Conservation (phyloP, 2,797 vertebrate genomes). For the Petrocephalus sullivani region DNA sequence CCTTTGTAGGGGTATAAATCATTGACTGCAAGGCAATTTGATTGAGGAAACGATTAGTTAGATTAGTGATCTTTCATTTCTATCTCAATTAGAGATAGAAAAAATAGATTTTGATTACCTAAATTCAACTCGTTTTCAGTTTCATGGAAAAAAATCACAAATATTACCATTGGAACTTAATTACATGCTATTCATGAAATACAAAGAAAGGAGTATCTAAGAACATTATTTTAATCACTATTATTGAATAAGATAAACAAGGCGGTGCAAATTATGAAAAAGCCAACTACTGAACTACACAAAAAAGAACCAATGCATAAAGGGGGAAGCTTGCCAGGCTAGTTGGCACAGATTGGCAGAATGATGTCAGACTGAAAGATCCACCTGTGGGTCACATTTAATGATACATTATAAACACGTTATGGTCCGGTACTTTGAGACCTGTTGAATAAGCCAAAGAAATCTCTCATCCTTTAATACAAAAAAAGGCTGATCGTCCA, state of each 20-base stretch:
- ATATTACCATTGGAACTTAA: background rate
- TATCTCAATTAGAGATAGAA: background rate
- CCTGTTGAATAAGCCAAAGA: background rate
- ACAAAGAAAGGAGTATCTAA: background rate
- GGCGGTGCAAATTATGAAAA: background rate
- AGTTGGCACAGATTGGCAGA: no score
- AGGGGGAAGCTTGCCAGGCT: no score
- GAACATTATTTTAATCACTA: background rate
- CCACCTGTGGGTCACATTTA: no score
- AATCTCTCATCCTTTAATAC: background rate
- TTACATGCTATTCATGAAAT: background rate
- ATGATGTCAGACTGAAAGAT: no score
- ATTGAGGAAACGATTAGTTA: background rate
- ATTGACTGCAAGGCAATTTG: background rate
- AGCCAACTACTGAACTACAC: no score
- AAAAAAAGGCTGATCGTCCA: background rate
- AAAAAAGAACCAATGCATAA: no score
- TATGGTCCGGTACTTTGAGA: background rate
- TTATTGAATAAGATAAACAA: background rate
- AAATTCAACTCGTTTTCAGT: background rate
- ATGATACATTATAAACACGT: no score
- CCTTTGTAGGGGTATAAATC: background rate
- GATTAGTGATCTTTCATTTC: background rate
- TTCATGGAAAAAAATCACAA: background rate
- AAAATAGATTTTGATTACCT: background rate